Evolutionary conservation across 2,113 vertebrate genomes (phyloP).

Genomic region (Leptobrachium leishanense): DNA sequence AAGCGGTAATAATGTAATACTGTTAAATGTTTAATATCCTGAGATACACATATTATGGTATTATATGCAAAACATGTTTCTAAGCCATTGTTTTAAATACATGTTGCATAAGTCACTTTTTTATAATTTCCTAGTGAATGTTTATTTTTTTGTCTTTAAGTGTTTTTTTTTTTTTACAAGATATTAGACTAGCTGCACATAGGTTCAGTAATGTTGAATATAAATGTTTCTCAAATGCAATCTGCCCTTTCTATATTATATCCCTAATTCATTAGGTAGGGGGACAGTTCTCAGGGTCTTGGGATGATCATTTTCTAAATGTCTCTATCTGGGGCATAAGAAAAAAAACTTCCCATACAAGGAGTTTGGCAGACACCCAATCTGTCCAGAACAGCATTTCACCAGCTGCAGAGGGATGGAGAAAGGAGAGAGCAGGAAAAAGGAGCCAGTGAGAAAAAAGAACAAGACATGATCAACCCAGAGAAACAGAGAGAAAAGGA

Average conservation of each 20-base stretch:
- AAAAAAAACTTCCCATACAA: conserved; percentile 68
- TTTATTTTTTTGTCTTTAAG: no score
- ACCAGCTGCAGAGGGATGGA: conserved; percentile 28
- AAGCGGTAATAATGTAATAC: no score
- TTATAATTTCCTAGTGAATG: no score
- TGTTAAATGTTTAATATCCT: no score
- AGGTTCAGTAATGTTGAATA: no score
- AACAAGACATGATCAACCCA: not conserved
- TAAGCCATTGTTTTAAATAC: no score
- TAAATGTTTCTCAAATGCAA: no score
- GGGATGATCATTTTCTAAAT: conserved; percentile 25
- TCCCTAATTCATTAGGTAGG: not conserved
- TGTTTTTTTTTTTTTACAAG: no score
- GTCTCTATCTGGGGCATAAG: conserved; percentile 46
- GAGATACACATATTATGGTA: no score
- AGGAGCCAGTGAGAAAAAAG: conserved; percentile 10
- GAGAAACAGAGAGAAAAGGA: not conserved
- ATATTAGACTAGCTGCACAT: no score
- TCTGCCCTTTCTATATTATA: not conserved
- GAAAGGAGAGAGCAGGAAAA: not conserved
- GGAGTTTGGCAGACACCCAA: conserved; percentile 61
- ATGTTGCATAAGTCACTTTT: no score
- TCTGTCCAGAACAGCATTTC: conserved; percentile 24
- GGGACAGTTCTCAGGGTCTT: conserved; percentile 11
- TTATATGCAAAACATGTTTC: no score